Percentiles rank a stretch among this genome's conserved stretches.
phyloP scores from a whole-genome alignment of 2,888 invertebrate genomes.

The Azorinus chamasolen region DNA sequence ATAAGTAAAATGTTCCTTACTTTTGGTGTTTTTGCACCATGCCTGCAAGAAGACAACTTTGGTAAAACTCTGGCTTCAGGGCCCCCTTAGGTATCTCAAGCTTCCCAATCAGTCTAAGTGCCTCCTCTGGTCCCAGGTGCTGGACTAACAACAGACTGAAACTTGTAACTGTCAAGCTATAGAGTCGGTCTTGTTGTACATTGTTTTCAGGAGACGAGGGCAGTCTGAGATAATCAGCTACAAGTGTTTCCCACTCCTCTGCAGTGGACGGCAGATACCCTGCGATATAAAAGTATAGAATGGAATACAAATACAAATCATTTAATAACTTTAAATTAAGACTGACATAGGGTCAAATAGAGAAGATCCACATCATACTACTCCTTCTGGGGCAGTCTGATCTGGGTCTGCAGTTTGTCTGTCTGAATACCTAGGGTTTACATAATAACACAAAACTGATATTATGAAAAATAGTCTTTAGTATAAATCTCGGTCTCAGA shows the following conservation, averaged over 20 bases:
- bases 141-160: conserved; percentile 70
- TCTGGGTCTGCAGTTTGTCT: too few species aligned
- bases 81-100: conserved; percentile 46
- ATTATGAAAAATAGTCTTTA: too few species aligned
- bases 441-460: too few species aligned
- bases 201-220: neutral
- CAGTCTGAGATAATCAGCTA: conserved; percentile 17
- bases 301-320: too few species aligned
- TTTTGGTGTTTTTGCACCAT: conserved; percentile 71
- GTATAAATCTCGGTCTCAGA: too few species aligned
- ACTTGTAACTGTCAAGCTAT: conserved; percentile 62
- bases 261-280: conserved; percentile 67
- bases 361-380: too few species aligned
- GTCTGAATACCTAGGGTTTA: too few species aligned
- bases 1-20: too few species aligned
- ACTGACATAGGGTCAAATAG: too few species aligned
- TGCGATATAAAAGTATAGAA: conserved; percentile 39
- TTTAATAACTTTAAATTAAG: too few species aligned
- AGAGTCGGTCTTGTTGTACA: conserved; percentile 41
- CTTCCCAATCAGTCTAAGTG: conserved; percentile 66
- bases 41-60: conserved; percentile 67
- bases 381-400: too few species aligned
- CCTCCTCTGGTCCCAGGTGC: conserved; percentile 65
- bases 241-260: conserved; percentile 69
- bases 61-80: conserved; percentile 66